phyloP scores from a whole-genome alignment of 2,888 invertebrate genomes.

The Salticus scenicus region DNA sequence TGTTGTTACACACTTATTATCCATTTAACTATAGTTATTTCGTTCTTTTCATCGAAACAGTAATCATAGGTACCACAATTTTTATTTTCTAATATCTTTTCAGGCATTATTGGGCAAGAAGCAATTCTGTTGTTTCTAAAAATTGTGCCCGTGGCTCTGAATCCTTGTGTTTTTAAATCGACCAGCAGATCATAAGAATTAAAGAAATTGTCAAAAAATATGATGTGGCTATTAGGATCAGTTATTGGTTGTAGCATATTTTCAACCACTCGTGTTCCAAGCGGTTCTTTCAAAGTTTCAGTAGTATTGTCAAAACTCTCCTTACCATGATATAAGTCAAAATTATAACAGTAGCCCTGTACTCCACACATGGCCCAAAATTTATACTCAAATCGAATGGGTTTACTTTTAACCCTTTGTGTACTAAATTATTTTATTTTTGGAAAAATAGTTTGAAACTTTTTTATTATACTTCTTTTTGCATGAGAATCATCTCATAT shows the following conservation, averaged over 20 bases:
- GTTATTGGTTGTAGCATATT: constrained; percentile 14
- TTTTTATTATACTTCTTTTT: too few relatives aligned
- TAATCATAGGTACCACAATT: constrained; percentile 6
- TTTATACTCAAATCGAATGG: constrained; percentile 20
- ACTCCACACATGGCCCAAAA: constrained; percentile 19
- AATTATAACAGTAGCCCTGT: constrained; percentile 28
- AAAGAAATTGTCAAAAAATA: not conserved
- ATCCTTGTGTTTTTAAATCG: not conserved
- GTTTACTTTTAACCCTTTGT: constrained; percentile 12
- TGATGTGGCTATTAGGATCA: constrained; percentile 15
- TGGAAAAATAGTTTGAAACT: too few relatives aligned
- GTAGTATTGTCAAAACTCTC: constrained; percentile 3
- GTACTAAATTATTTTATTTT: too few relatives aligned
- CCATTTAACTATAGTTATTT: constrained; percentile 21
- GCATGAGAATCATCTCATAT: too few relatives aligned
- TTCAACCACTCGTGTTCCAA: constrained; percentile 16
- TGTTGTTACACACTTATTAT: not conserved
- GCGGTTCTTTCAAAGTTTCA: not conserved
- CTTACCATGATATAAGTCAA: constrained; percentile 19
- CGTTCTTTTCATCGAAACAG: constrained; percentile 3
- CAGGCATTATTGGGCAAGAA: not conserved
- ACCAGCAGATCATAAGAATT: not conserved
- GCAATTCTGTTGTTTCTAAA: not conserved
- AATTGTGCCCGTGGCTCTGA: constrained; percentile 24
- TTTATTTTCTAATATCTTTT: constrained; percentile 14